phyloP scores from a whole-genome alignment of 2,797 vertebrate species.

The Garrulus glandarius region DNA sequence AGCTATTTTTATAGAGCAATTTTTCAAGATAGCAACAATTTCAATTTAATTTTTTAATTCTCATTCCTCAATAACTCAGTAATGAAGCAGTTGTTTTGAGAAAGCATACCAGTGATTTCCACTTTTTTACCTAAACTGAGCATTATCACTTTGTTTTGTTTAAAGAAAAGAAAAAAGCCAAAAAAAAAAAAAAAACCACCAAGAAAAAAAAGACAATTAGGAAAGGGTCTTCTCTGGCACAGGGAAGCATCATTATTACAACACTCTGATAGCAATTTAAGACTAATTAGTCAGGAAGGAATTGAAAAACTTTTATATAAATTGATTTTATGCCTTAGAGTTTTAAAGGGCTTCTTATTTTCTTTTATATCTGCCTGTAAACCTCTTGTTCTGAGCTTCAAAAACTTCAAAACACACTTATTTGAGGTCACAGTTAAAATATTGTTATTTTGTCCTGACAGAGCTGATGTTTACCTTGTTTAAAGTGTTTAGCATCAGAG shows the following conservation, averaged over 20 bases:
- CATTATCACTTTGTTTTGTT: not conserved
- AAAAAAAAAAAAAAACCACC: rapidly evolving
- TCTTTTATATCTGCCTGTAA: not conserved
- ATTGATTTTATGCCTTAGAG: not conserved
- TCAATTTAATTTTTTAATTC: not conserved
- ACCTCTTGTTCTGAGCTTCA: not conserved
- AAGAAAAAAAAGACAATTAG: not conserved
- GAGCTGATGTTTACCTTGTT: not conserved
- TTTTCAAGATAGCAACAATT: not conserved
- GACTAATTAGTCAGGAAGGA: not conserved
- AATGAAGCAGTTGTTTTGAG: not conserved
- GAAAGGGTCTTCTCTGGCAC: not conserved
- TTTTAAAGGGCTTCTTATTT: not conserved
- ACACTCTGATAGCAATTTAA: not conserved
- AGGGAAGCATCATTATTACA: not conserved
- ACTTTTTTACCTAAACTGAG: not conserved
- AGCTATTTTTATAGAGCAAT: not conserved
- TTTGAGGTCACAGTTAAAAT: not conserved
- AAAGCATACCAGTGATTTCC: not conserved
- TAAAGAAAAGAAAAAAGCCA: not conserved
- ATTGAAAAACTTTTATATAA: not conserved
- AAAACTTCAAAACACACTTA: not conserved
- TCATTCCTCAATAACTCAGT: not conserved
- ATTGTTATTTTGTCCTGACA: not conserved
- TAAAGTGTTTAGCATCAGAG: slow-evolving; percentile 20